Conservation (phyloP, 2,797 vertebrate species). For the Lates japonicus region DNA sequence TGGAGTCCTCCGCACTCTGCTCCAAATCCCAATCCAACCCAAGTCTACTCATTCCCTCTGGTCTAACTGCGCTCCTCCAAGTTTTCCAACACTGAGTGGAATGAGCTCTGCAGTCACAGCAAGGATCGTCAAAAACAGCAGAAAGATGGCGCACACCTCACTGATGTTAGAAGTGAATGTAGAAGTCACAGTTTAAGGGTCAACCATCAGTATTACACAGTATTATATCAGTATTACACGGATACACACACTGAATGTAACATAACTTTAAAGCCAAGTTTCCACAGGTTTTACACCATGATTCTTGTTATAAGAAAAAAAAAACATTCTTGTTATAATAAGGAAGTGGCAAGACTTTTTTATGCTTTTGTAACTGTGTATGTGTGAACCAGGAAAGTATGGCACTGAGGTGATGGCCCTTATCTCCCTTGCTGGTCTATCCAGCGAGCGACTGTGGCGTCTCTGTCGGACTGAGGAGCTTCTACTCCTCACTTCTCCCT, state of each 20-base stretch:
- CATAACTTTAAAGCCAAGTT: neutral
- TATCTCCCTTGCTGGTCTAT: slow-evolving; percentile 23
- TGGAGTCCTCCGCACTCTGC: too few relatives aligned
- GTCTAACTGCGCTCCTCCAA: too few relatives aligned
- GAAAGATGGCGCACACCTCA: neutral
- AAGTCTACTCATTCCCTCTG: too few relatives aligned
- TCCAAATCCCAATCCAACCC: too few relatives aligned
- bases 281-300: neutral
- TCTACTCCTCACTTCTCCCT: slow-evolving; percentile 59
- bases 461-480: slow-evolving; percentile 55
- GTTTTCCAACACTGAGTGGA: too few relatives aligned
- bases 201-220: neutral
- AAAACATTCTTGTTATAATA: slow-evolving; percentile 5
- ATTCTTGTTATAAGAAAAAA: neutral
- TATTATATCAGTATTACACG: too few relatives aligned
- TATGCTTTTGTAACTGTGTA: neutral
- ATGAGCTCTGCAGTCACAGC: neutral
- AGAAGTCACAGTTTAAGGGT: neutral
- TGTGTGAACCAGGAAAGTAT: slow-evolving; percentile 11
- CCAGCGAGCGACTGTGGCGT: slow-evolving; percentile 34
- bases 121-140: neutral
- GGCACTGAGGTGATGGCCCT: slow-evolving; percentile 37
- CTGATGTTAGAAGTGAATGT: neutral
- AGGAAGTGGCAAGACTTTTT: neutral
- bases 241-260: too few relatives aligned